Conservation (phyloP, 2,113 vertebrate genomes). For the Chascanopsetta lugubris region DNA sequence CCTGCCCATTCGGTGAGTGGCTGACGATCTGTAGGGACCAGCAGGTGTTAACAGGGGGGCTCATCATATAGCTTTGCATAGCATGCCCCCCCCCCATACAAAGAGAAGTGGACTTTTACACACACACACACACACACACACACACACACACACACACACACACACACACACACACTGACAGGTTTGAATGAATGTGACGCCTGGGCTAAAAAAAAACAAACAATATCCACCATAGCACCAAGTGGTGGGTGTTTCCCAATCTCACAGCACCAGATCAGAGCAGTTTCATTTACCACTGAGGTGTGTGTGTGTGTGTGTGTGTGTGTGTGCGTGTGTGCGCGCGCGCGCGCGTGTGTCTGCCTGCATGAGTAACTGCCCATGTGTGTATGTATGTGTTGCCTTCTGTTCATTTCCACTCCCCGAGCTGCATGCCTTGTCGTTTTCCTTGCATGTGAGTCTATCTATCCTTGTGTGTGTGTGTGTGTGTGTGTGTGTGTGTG, state of each 20-base stretch:
- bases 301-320: slow-evolving; percentile 22
- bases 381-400: slow-evolving; percentile 13
- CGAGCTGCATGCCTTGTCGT: slow-evolving; percentile 43
- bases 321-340: slow-evolving; percentile 19
- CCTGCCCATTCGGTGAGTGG: not conserved
- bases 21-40: slow-evolving; percentile 24
- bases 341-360: slow-evolving; percentile 45
- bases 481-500: slow-evolving; percentile 6
- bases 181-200: slow-evolving; percentile 14
- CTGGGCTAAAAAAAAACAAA: slow-evolving; percentile 8
- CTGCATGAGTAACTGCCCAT: slow-evolving; percentile 43
- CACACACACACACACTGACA: not conserved
- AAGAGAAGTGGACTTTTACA: not conserved
- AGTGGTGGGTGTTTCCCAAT: slow-evolving; percentile 73
- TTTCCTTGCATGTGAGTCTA: slow-evolving; percentile 39
- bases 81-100: not conserved
- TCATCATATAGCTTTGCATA: not conserved
- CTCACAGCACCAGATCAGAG: slow-evolving; percentile 58
- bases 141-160: not conserved
- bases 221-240: slow-evolving; percentile 44
- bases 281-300: slow-evolving; percentile 60
- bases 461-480: too few species aligned
- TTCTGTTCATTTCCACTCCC: slow-evolving; percentile 32
- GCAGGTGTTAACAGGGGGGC: not conserved
- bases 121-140: not conserved